Base-by-base conservation (phyloP, 2,113 vertebrate genomes). In the Onychorhynchus coronatus region DNA sequence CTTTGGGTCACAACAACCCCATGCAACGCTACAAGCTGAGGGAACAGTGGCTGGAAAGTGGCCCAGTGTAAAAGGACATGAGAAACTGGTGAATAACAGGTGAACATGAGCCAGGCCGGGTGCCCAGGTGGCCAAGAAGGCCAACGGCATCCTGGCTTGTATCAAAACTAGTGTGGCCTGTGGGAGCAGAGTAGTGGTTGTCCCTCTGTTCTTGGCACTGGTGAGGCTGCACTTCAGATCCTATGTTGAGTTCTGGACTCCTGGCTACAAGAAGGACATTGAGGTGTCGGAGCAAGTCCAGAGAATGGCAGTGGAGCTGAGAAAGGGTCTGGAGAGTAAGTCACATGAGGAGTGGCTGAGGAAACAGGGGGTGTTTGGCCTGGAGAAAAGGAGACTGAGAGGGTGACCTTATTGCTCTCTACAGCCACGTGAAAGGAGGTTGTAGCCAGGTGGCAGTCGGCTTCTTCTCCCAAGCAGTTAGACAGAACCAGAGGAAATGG, bases 171-270 rank as follows among this genome's bases (percentile, higher is more conserved):
- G n/a, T 5, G 9, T 31, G 39, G 62, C 62, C 62, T 31, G 28
- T 41, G 41, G 28, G n/a, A 53, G 16, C 25, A 70, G 30, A 33
- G n/a, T 9, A 68, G 24, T 59, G 44, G 46, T 50, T 59, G 8
- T 55, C 14, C 6, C 25, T 35, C 30, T 49, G 25, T 37, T 33
- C 31, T 63, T 15, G 24, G 39, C 47, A 35, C 20, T 47, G 28
- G 11, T 1, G 1, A 68, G 46, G 19, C 46, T 47, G 42, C 24
- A 41, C 16, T 17, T 68, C 0, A 0, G 41, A 25, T 41, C 30
- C 13, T 25, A 28, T 75, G 17, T 41, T 46, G 11, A 18, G 0
- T 61, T 82, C 46, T 67, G 53, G 39, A 13, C 39, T 19, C 28
- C 46, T 68, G 30, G 22, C 24, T 83, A 6, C n/a, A 55, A 35